Evolutionary conservation across 1,140 invertebrate species (phyloP).

Genomic region (Pemphigus obesinymphae): DNA sequence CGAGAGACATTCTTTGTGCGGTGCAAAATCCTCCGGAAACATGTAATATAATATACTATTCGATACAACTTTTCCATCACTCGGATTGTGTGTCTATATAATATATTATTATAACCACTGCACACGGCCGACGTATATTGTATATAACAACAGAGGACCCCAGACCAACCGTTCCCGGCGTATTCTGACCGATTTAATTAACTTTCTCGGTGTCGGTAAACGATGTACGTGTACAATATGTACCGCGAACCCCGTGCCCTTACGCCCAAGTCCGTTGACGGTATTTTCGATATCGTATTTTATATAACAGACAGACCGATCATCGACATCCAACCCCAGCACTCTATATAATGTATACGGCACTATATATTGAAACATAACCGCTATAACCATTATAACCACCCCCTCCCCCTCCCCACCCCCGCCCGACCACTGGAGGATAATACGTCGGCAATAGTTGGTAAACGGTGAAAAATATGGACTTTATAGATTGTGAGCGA

Average conservation of each 20-base stretch:
- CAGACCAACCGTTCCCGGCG: background rate
- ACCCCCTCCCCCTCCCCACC: no score
- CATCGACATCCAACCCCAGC: background rate
- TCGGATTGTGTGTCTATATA: conserved; percentile 19
- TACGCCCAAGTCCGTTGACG: no score
- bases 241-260: no score
- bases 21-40: background rate
- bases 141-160: background rate
- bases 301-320: background rate
- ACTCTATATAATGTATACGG: no score
- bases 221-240: no score
- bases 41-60: no score
- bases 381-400: no score
- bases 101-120: background rate
- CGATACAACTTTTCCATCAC: conserved; percentile 23
- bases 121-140: conserved; percentile 7
- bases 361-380: no score
- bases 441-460: no score
- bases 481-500: no score
- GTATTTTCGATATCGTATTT: background rate
- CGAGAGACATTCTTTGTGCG: background rate
- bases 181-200: conserved; percentile 10
- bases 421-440: no score
- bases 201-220: background rate
- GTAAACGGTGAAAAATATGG: no score